phyloP scores from a whole-genome alignment of 1,140 invertebrate species.

The Phenacoccus solenopsis region DNA sequence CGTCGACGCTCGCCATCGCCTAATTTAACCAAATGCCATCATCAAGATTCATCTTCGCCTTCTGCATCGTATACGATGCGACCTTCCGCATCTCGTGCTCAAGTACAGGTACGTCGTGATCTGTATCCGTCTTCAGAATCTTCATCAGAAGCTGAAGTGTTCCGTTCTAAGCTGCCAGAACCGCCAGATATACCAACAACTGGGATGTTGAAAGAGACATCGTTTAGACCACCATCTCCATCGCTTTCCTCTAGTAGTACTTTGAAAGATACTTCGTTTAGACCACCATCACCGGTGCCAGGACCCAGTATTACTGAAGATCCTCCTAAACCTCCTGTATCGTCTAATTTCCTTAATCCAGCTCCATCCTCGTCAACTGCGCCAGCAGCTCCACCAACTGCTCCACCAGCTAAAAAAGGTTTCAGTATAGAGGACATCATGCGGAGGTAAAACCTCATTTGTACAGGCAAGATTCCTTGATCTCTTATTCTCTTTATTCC shows the following conservation, averaged over 20 bases:
- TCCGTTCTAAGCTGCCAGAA: not conserved
- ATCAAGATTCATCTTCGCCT: not conserved
- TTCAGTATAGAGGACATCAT: constrained; percentile 8
- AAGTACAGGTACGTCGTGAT: not conserved
- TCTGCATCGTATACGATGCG: constrained; percentile 5
- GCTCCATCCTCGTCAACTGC: not conserved
- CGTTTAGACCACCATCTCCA: not conserved
- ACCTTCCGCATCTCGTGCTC: not conserved
- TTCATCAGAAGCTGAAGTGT: not conserved
- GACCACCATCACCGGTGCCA: not conserved
- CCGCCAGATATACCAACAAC: not conserved
- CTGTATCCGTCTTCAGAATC: not conserved
- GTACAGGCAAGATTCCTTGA: too few relatives aligned
- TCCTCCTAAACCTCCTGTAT: too few relatives aligned
- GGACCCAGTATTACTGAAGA: too few relatives aligned
- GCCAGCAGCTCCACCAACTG: not conserved
- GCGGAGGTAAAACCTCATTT: not conserved
- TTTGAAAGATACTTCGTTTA: not conserved
- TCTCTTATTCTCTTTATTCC: too few relatives aligned
- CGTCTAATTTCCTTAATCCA: too few relatives aligned
- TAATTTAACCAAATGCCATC: not conserved
- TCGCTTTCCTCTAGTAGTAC: too few relatives aligned
- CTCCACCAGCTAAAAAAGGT: not conserved
- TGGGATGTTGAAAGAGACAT: not conserved
- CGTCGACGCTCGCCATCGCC: not conserved